phyloP scores from a whole-genome alignment of 2,113 vertebrate genomes.

The Barbus barbus region DNA sequence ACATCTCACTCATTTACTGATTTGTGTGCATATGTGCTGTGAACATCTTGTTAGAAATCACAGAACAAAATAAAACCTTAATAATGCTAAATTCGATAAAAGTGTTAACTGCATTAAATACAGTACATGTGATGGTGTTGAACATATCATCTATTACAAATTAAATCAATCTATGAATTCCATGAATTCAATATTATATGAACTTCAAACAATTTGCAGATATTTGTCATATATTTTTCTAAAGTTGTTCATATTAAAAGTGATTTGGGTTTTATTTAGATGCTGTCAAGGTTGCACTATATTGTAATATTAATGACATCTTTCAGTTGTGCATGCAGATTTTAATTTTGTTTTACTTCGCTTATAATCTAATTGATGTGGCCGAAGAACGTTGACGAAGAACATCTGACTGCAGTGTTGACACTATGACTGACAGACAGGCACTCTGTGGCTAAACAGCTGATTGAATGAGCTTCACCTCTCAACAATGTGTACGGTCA shows the following conservation, averaged over 20 bases:
- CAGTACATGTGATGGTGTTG: neutral
- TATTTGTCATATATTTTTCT: too few relatives aligned
- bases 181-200: too few relatives aligned
- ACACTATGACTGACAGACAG: conserved; percentile 64
- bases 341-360: neutral
- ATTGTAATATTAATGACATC: neutral
- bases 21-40: neutral
- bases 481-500: conserved; percentile 53
- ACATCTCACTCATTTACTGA: neutral
- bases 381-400: neutral
- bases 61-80: neutral
- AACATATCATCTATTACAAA: neutral
- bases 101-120: neutral
- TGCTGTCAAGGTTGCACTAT: too few relatives aligned
- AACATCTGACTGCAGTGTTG: conserved; percentile 58
- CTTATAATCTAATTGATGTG: neutral
- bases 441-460: conserved; percentile 62
- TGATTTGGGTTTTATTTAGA: too few relatives aligned
- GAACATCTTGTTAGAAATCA: neutral
- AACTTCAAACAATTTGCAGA: too few relatives aligned
- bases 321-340: neutral
- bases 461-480: conserved; percentile 66
- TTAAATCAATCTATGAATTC: neutral
- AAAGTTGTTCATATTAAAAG: too few relatives aligned
- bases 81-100: neutral